Conservation (phyloP, 1,140 invertebrate genomes). For the Bombus terrestris region DNA sequence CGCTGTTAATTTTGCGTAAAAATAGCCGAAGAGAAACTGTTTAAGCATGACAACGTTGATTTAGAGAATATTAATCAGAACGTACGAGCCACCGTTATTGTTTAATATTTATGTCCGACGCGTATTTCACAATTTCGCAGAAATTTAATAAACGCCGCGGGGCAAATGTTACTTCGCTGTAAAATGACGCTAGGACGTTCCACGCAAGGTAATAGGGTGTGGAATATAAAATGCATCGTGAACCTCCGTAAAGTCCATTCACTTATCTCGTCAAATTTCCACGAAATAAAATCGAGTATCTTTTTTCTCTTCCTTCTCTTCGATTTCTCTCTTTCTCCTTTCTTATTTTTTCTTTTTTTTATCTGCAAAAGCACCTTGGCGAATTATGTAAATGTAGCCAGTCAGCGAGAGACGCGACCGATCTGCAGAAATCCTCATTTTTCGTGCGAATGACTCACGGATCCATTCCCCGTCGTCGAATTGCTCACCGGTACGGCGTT, state of each 20-base stretch:
- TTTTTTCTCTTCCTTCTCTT: background rate
- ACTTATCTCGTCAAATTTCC: background rate
- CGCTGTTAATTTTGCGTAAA: background rate
- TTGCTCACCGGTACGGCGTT: conserved; percentile 11
- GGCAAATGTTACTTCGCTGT: background rate
- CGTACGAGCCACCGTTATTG: background rate
- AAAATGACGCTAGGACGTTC: conserved; percentile 5
- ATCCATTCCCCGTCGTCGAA: background rate
- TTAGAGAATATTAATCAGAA: background rate
- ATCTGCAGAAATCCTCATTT: too few species aligned
- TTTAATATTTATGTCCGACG: conserved; percentile 6
- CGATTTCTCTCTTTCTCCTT: background rate
- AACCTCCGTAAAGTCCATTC: background rate
- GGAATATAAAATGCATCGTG: conserved; percentile 10
- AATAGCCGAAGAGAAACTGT: background rate
- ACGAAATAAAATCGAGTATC: background rate
- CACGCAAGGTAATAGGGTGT: background rate
- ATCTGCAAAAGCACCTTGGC: background rate
- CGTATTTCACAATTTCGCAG: conserved; percentile 2
- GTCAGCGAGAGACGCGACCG: background rate
- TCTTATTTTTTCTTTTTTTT: background rate
- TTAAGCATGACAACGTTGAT: background rate
- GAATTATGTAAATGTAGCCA: background rate
- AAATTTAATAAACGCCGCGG: conserved; percentile 10
- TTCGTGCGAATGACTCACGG: conserved; percentile 5